These are phyloP conservation scores for Scortum barcoo DNA, from an alignment of 2,113 vertebrate genomes.

Conservation along the genomic window DNA sequence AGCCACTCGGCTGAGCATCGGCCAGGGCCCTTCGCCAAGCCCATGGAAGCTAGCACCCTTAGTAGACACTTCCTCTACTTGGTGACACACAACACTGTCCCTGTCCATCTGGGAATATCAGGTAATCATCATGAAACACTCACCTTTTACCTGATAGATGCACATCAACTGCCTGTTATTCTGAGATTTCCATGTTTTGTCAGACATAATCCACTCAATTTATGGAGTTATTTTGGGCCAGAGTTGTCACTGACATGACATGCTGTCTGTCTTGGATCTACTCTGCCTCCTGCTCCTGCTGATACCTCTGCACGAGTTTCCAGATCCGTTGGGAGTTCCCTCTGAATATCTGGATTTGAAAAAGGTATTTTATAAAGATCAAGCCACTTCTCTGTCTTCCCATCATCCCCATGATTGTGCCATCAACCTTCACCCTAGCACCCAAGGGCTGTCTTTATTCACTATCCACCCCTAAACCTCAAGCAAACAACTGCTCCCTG, in stretches of 20 bases:
- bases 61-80: not conserved
- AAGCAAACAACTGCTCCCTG: not conserved
- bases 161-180: not conserved
- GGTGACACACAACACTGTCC: not conserved
- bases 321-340: not conserved
- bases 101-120: not conserved
- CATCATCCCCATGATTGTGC: not conserved
- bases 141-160: not conserved
- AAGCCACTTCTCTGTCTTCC: not conserved
- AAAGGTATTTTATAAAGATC: not conserved
- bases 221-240: not conserved
- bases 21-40: not conserved
- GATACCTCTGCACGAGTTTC: not conserved
- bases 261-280: not conserved
- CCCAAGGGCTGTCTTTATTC: not conserved
- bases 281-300: not conserved
- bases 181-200: not conserved
- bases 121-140: constrained; percentile 14
- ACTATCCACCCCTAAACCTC: not conserved
- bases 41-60: too few species aligned
- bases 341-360: not conserved
- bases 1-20: not conserved
- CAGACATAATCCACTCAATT: not conserved
- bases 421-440: not conserved
- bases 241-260: not conserved